Evolutionary conservation across 2,113 vertebrate genomes (phyloP).

Genomic region (Shinisaurus crocodilurus): DNA sequence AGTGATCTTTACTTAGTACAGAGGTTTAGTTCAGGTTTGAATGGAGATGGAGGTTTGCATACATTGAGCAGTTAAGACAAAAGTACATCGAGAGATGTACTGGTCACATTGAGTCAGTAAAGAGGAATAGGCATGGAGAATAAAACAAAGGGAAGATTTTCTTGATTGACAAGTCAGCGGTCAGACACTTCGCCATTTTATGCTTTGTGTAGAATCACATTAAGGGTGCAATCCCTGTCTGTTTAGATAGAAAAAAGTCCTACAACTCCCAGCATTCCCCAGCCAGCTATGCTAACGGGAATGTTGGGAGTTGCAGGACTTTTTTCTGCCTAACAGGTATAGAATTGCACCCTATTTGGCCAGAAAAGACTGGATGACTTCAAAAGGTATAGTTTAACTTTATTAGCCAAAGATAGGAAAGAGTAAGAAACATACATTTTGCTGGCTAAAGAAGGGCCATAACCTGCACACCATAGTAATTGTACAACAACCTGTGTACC

Average conservation of each 20-base stretch:
- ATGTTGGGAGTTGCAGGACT: too few relatives aligned
- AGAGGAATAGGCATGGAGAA: neutral
- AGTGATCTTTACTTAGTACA: accelerated
- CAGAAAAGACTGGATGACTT: neutral
- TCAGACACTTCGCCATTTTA: neutral
- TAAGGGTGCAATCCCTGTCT: too few relatives aligned
- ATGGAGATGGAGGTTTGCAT: neutral
- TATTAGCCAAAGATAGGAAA: too few relatives aligned
- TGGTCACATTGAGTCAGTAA: too few relatives aligned
- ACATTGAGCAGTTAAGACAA: neutral
- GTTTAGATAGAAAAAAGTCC: too few relatives aligned
- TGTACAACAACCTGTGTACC: neutral
- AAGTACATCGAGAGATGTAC: neutral
- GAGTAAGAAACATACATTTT: neutral
- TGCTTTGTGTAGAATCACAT: neutral
- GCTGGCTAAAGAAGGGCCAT: neutral
- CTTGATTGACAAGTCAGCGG: neutral
- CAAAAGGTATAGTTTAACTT: neutral
- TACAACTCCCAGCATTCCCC: too few relatives aligned
- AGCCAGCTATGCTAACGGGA: too few relatives aligned
- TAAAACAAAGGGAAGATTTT: neutral
- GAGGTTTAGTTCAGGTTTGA: neutral
- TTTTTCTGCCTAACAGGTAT: too few relatives aligned
- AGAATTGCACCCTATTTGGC: neutral
- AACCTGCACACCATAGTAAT: neutral